These are phyloP conservation scores for Patella pellucida DNA, from an alignment of 2,888 invertebrate species.

Conservation along the genomic window DNA sequence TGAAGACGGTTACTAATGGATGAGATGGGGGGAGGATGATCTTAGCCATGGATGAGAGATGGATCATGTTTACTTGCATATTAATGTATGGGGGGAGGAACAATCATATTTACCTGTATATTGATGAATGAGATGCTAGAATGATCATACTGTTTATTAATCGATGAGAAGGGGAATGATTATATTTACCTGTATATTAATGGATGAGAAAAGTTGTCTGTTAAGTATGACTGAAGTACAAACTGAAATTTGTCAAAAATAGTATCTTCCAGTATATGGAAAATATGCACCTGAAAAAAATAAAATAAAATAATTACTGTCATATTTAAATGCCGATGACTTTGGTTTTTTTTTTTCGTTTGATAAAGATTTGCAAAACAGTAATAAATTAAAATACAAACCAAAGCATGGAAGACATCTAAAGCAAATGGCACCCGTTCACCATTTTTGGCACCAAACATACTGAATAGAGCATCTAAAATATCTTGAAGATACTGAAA, in stretches of 20 bases:
- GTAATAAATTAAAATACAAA: constrained; percentile 54
- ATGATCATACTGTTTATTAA: too few species aligned
- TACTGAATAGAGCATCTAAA: constrained; percentile 90
- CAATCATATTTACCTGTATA: too few species aligned
- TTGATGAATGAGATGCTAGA: too few species aligned
- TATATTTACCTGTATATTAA: constrained; percentile 87
- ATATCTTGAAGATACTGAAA: constrained; percentile 88
- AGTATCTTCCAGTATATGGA: constrained; percentile 88
- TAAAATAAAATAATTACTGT: neutral
- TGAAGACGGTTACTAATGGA: too few species aligned
- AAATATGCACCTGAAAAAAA: constrained; percentile 80
- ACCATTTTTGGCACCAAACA: constrained; percentile 81
- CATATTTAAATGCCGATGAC: too few species aligned
- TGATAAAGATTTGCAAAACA: too few species aligned
- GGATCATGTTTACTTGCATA: too few species aligned
- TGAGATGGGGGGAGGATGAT: neutral
- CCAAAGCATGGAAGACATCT: constrained; percentile 92
- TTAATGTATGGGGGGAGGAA: too few species aligned
- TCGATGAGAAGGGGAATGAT: neutral
- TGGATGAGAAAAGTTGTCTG: constrained; percentile 93
- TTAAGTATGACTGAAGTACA: constrained; percentile 93
- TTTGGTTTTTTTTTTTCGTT: too few species aligned
- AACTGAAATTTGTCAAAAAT: constrained; percentile 95
- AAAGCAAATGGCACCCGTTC: constrained; percentile 34
- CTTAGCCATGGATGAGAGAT: too few species aligned